Conservation (phyloP, 2,888 invertebrate species). For the Trypoxylon attenuatum region DNA sequence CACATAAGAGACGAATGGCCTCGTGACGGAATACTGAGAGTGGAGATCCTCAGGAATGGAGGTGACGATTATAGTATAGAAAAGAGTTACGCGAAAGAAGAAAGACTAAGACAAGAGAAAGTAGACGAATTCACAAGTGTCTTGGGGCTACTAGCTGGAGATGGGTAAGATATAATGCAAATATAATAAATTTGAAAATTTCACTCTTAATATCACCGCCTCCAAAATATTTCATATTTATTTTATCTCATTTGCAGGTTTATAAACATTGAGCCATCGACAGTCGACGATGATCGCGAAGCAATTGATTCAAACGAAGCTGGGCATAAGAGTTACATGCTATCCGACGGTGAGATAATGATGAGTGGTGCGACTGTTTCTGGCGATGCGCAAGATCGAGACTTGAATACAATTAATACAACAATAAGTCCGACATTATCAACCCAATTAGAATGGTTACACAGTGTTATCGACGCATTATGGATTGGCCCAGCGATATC, state of each 20-base stretch:
- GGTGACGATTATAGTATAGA: constrained; percentile 85
- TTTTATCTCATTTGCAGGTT: constrained; percentile 76
- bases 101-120: constrained; percentile 82
- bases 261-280: constrained; percentile 82
- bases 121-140: constrained; percentile 78
- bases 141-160: constrained; percentile 80
- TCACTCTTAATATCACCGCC: constrained; percentile 4
- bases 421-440: constrained; percentile 63
- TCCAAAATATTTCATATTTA: constrained; percentile 18
- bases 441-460: no score
- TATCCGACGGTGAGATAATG: constrained; percentile 70
- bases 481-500: constrained; percentile 61
- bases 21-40: constrained; percentile 93
- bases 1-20: constrained; percentile 95
- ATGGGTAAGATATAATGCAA: constrained; percentile 76
- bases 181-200: neutral
- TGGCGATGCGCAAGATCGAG: constrained; percentile 54
- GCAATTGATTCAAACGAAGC: constrained; percentile 73
- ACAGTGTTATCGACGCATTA: no score
- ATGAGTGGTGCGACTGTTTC: constrained; percentile 75
- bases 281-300: constrained; percentile 78
- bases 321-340: constrained; percentile 67
- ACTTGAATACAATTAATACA: constrained; percentile 62
- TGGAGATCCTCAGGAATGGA: constrained; percentile 87
- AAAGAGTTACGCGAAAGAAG: constrained; percentile 89